Evolutionary conservation across 2,113 vertebrate genomes (phyloP), one percentile per base, ranked within the genome.

Genomic region (Dipodomys stephensi): DNA sequence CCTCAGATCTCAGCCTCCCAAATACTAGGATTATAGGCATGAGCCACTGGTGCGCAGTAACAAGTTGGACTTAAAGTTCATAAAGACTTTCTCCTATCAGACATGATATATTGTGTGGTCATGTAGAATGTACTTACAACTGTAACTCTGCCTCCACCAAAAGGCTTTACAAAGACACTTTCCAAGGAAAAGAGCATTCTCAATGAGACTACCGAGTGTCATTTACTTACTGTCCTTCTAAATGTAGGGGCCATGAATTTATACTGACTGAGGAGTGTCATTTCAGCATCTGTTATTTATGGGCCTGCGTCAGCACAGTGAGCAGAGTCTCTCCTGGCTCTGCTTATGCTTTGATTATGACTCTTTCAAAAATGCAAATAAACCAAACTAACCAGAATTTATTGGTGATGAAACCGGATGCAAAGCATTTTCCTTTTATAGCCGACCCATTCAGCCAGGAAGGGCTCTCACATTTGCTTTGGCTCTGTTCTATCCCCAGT

Each of bases 161-260:
- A 39, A 39, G 39, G 39, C 39, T 39, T 39, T 39, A 39, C 39
- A 39, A 39, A 39, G 39, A 39, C 39, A 39, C 39, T 39, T 39
- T 39, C 39, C 39, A 39, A 39, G 6, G 35, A 44, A 69, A 69
- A 87, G n/a, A 74, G 64, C 13, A 82, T 90, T 71, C 72, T 77
- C 69, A 39, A 91, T 71, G 71, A 79, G 30, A 76, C 9, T 27
- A 46, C 69, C 85, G 76, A 69, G 0, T 49, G 35, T 87, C 30
- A 49, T 71, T 69, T 22, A 78, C 28, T 73, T 62, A 64, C 20
- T 67, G 68, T 68, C n/a, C 77, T 87, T 82, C 73, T 80, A 46
- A 90, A 78, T 83, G 84, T 82, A 92, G 72, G 87, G 73, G 57
- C 68, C 77, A 74, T 81, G 87, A 84, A 82, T 93, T 90, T 74